Evolutionary conservation across 2,113 vertebrate species (phyloP), one percentile per base, ranked within the genome.

Genomic region (Probosciger aterrimus): DNA sequence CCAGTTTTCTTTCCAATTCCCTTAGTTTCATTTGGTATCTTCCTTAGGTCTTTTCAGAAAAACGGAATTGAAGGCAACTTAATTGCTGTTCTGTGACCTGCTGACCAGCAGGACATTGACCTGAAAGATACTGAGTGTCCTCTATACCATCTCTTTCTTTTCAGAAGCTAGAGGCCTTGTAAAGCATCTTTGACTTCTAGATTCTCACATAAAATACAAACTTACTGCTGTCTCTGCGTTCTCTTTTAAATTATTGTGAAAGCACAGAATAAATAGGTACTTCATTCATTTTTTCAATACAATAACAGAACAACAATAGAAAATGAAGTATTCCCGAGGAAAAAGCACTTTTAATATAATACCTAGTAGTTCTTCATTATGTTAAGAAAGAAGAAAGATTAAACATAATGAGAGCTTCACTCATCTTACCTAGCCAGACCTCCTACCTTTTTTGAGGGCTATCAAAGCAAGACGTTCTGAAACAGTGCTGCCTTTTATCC

Each of bases 61-160:
- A 88, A 90, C 44, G 30, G 68, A 82, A 93, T 96, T 82, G 79
- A 93, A 88, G 75, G 68, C 63, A 96, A 74, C 92, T 92, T 97
- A 96, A 97, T 95, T 97, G 94, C 94, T 90, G 65, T 93, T 96
- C 92, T 91, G 76, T 95, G 93, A 95, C 95, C 94, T 95, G 75
- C 64, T 96, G 94, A 80, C 94, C 94, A 97, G 94, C 96, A 97
- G 94, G 96, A 97, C 87, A 14, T 25, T 97, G 93, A 96, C 95
- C 96, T 95, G 82, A 96, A 92, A 96, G 79, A 80, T 82, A 94
- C 82, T 49, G 69, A 82, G 78, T 93, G 78, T 96, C 85, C 79
- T 90, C 87, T 93, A 10, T 92, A 77, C 82, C 87, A 55, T 79
- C 67, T 92, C 65, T 93, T 94, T 95, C 94, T 96, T 95, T 92